Conservation (phyloP, 2,888 invertebrate genomes). For the Platypus cylindrus region DNA sequence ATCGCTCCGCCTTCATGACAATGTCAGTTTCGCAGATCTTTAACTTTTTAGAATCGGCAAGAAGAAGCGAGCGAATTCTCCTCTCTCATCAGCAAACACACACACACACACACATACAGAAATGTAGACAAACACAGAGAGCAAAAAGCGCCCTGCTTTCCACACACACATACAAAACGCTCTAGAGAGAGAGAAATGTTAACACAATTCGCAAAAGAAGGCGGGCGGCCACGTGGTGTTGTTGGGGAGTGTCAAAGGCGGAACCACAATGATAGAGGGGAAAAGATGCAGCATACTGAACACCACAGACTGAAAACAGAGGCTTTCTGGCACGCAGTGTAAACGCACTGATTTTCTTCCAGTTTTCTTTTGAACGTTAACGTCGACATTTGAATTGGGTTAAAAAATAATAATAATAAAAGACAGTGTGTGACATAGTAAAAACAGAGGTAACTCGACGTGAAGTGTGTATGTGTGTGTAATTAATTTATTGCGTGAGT, state of each 20-base stretch:
- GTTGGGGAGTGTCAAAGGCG: slow-evolving; percentile 30
- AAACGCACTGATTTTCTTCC: slow-evolving; percentile 27
- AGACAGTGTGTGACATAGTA: no score
- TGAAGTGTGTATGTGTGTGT: slow-evolving; percentile 11
- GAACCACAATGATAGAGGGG: slow-evolving; percentile 15
- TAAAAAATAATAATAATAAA: no score
- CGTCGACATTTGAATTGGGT: slow-evolving; percentile 7
- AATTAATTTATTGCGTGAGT: no score
- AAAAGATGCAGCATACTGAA: slow-evolving; percentile 8
- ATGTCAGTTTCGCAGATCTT: slow-evolving; percentile 34
- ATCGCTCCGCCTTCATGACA: slow-evolving; percentile 28
- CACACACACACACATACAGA: no score
- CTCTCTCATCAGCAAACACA: no score
- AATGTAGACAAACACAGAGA: no score
- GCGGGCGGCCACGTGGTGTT: slow-evolving; percentile 33
- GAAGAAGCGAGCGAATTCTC: no score
- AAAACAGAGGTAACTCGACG: no score
- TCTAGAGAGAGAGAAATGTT: no score
- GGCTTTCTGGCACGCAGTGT: slow-evolving; percentile 35
- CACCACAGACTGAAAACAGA: slow-evolving; percentile 26
- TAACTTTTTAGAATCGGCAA: no score
- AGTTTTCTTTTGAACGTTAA: slow-evolving; percentile 10
- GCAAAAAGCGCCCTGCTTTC: no score
- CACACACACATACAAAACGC: no score
- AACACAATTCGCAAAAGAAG: slow-evolving; percentile 33